Conservation (phyloP, 2,888 invertebrate genomes). For the Habroteleia sp. region DNA sequence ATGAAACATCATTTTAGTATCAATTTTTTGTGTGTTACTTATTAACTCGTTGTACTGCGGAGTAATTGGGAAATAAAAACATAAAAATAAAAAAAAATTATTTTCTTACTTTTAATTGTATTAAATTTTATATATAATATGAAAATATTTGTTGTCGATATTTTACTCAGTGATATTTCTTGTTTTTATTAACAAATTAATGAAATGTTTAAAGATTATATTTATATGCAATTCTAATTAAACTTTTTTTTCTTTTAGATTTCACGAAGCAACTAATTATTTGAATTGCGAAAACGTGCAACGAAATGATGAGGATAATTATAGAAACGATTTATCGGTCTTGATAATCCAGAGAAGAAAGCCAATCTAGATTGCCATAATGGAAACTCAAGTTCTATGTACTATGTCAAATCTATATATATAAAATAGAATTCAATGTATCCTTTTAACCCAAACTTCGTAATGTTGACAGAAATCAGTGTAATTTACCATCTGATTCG, state of each 20-base stretch:
- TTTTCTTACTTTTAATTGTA: too few species aligned
- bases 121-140: too few species aligned
- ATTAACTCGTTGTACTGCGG: too few species aligned
- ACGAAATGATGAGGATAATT: constrained; percentile 42
- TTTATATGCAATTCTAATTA: neutral
- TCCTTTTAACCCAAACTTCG: constrained; percentile 22
- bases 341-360: constrained; percentile 35
- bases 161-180: too few species aligned
- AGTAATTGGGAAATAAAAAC: too few species aligned
- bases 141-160: too few species aligned
- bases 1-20: too few species aligned
- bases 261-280: constrained; percentile 8
- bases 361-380: constrained; percentile 50
- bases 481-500: constrained; percentile 26
- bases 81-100: too few species aligned
- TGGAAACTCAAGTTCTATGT: constrained; percentile 40
- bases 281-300: constrained; percentile 35
- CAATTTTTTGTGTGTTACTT: too few species aligned
- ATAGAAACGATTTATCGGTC: constrained; percentile 25
- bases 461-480: constrained; percentile 39
- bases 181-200: too few species aligned
- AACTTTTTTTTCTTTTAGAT: constrained; percentile 1
- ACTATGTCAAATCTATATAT: constrained; percentile 35
- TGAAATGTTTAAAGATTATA: too few species aligned
- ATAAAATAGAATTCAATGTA: constrained; percentile 25